Evolutionary conservation across 2,113 vertebrate species (phyloP).

Genomic region (Equus quagga): DNA sequence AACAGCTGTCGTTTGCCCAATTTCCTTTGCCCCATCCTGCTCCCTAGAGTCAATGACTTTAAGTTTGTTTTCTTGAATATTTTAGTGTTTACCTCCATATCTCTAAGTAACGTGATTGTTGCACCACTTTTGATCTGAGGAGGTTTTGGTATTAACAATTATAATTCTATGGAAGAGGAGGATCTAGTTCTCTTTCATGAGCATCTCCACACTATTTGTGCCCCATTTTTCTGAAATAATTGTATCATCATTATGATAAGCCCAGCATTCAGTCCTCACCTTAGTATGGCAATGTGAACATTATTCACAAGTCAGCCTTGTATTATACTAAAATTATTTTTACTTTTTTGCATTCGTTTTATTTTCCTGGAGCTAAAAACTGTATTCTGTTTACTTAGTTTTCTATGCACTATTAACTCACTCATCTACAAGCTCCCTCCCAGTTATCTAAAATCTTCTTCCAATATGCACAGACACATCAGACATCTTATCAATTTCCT

Average conservation of each 20-base stretch:
- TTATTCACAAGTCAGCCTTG: not conserved
- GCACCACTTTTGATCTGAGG: not conserved
- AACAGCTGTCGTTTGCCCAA: not conserved
- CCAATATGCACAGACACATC: not conserved
- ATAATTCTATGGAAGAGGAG: not conserved
- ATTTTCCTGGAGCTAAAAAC: not conserved
- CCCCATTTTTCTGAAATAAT: not conserved
- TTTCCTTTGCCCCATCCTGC: not conserved
- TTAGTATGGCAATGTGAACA: not conserved
- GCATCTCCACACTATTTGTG: not conserved
- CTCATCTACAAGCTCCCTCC: not conserved
- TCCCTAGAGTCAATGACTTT: not conserved
- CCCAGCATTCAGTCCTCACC: not conserved
- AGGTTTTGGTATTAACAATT: not conserved
- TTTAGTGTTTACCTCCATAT: not conserved
- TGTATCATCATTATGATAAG: not conserved
- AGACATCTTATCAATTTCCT: not conserved
- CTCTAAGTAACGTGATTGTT: not conserved
- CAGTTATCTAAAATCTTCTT: conserved; percentile 6
- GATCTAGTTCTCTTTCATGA: not conserved
- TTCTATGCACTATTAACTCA: not conserved
- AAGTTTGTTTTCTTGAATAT: not conserved
- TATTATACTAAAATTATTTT: not conserved
- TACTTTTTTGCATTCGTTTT: not conserved
- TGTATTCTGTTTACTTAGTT: not conserved